phyloP scores from a whole-genome alignment of 1,140 invertebrate genomes.

The Cotesia glomerata region DNA sequence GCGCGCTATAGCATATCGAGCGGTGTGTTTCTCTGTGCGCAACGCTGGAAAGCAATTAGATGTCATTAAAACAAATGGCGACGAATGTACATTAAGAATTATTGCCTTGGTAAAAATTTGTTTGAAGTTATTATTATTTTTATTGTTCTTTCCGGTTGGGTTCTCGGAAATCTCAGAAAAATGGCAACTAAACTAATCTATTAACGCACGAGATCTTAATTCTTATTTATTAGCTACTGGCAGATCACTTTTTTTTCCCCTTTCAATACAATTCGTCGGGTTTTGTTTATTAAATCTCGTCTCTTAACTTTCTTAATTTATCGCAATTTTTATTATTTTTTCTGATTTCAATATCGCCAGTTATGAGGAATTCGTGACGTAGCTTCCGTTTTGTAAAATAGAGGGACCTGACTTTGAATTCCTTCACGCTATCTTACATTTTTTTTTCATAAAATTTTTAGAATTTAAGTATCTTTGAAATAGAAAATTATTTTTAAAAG shows the following conservation, averaged over 20 bases:
- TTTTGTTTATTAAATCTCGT: conserved; percentile 24
- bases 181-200: not conserved
- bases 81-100: conserved; percentile 9
- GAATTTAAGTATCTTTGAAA: not conserved
- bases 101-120: conserved; percentile 46
- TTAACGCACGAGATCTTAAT: conserved; percentile 52
- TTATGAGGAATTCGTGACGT: conserved; percentile 7
- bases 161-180: conserved; percentile 61
- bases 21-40: conserved; percentile 46
- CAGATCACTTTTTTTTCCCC: conserved; percentile 23
- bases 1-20: conserved; percentile 31
- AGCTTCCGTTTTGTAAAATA: conserved; percentile 6
- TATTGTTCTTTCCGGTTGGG: conserved; percentile 62
- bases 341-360: not conserved
- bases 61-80: conserved; percentile 51
- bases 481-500: too few species aligned
- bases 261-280: not conserved
- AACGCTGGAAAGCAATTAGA: conserved; percentile 61
- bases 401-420: not conserved
- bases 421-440: conserved; percentile 1
- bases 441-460: not conserved
- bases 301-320: not conserved
- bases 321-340: not conserved
- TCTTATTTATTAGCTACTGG: not conserved
- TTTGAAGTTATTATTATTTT: conserved; percentile 62